A percentile compares a stretch with the other conserved stretches of the same genome.
Evolutionary conservation across 2,113 vertebrate species (phyloP).

Genomic region (Apteryx owenii): DNA sequence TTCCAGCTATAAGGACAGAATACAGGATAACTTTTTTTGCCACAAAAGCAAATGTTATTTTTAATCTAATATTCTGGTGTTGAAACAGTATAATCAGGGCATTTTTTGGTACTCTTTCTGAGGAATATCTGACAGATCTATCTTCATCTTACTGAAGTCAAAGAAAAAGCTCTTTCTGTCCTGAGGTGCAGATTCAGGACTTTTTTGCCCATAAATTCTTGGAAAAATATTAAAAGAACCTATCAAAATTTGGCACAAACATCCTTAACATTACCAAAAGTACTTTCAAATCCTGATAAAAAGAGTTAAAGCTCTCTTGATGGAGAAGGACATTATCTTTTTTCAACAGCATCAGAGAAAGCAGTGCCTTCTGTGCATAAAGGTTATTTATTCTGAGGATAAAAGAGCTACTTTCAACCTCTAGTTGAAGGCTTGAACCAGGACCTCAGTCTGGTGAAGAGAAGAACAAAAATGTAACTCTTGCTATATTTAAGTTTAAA

Average conservation of each 20-base stretch:
- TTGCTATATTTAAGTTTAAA: background rate
- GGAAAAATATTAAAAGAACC: too few species aligned
- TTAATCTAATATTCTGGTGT: background rate
- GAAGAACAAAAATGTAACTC: background rate
- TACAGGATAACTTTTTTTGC: background rate
- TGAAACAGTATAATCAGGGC: background rate
- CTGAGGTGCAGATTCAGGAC: background rate
- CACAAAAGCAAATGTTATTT: background rate
- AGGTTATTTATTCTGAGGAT: background rate
- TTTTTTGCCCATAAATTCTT: background rate
- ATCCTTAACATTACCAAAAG: background rate
- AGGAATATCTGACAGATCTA: background rate
- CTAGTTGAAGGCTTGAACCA: background rate
- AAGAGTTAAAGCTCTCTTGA: background rate
- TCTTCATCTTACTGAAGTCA: background rate
- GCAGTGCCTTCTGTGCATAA: background rate
- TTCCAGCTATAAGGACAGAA: background rate
- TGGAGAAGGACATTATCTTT: background rate
- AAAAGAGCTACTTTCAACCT: background rate
- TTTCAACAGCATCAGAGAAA: background rate
- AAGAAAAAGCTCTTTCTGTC: background rate
- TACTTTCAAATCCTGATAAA: background rate
- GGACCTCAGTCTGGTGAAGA: background rate
- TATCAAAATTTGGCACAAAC: background rate
- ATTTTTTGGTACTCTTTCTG: background rate